Conservation (phyloP, 2,113 vertebrate species). For the Diadophis punctatus region DNA sequence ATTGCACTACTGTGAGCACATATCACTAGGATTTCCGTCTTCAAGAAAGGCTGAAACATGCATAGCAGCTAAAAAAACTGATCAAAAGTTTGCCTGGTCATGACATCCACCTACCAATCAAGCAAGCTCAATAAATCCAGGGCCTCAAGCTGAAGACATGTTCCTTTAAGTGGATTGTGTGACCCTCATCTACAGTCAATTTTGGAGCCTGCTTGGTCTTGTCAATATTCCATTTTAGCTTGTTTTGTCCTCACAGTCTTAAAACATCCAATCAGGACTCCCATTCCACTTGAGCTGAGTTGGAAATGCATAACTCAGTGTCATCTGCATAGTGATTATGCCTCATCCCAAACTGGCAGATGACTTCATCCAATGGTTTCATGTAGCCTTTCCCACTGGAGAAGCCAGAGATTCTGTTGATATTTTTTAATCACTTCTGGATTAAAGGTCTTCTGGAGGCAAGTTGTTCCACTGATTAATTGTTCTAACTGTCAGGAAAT, state of each 20-base stretch:
- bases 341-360: neutral
- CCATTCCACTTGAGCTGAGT: neutral
- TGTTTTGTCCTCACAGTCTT: neutral
- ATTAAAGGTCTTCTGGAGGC: too few relatives aligned
- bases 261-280: neutral
- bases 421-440: neutral
- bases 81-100: neutral
- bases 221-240: neutral
- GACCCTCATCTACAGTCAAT: neutral
- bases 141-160: neutral
- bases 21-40: neutral
- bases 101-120: neutral
- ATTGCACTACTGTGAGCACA: neutral
- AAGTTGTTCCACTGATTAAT: too few relatives aligned
- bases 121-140: neutral
- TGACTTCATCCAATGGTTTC: neutral
- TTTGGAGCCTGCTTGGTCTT: neutral
- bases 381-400: neutral
- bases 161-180: neutral
- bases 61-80: neutral
- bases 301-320: neutral
- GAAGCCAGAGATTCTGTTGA: neutral
- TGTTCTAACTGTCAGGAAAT: too few relatives aligned
- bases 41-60: neutral
- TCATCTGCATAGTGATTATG: neutral